Base-by-base conservation (phyloP, 2,888 invertebrate genomes). In the Adelphocoris suturalis region DNA sequence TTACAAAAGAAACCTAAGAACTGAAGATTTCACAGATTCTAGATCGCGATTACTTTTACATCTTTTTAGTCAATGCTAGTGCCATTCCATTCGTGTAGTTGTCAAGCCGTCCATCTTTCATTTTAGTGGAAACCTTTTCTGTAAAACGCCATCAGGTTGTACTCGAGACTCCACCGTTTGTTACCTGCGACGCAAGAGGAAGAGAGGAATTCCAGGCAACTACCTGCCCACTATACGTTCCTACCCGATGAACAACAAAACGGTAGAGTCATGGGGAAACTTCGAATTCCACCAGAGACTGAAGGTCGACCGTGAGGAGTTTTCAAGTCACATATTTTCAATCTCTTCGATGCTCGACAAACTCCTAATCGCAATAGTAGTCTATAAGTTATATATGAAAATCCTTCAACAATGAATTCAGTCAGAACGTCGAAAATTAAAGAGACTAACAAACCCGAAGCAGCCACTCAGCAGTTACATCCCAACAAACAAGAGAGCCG, bases 171-270 rank as follows among this genome's bases (percentile, higher is more conserved):
- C 61, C 61, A 19, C n/a, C 9, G 61, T 61, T 61, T 19, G 16
- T 61, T 61, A 61, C 61, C 61, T 61, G 61, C 3, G 61, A 61
- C n/a, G n/a, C 61, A 19, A 61, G 61, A n/a, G 19, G n/a, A 61
- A 19, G 61, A 16, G 61, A 61, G 61, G 61, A 61, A 61, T 61
- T 61, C 61, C 61, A 61, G n/a, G n/a, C 61, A 61, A 61, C 61
- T 61, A 61, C 61, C 61, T 61, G 61, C 61, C 61, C 19, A n/a
- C 61, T 61, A 9, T 61, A 61, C n/a, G 61, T 61, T 19, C n/a
- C 19, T 61, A n/a, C n/a, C 61, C 16, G 61, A 61, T 61, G 61
- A 61, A 61, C 61, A 61, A 61, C 61, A 61, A 61, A 61, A 61
- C 61, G 61, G 61, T 16, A 19, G 19, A 61, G 19, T 7, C 19